phyloP scores from a whole-genome alignment of 2,113 vertebrate species.

The Cryptomyrus ogoouensis region DNA sequence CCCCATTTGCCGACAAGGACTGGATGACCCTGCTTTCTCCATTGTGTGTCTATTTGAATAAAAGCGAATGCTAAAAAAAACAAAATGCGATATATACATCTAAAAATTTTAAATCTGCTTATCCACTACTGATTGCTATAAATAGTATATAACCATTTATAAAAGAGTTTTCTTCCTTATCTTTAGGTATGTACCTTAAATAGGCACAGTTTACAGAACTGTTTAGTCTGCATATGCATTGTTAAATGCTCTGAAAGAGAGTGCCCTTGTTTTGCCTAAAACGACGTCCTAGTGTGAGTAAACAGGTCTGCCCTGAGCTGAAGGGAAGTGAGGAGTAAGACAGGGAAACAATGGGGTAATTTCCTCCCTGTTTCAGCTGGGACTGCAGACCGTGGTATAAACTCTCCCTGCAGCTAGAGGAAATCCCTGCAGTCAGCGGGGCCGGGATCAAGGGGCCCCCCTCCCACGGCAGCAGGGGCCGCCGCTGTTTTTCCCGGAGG shows the following conservation, averaged over 20 bases:
- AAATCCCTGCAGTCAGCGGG: slow-evolving; percentile 30
- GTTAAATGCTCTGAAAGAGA: slow-evolving; percentile 6
- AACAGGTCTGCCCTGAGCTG: slow-evolving; percentile 35
- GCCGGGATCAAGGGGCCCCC: slow-evolving; percentile 26
- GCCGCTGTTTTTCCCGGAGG: slow-evolving; percentile 1
- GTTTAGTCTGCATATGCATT: neutral
- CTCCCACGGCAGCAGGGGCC: neutral
- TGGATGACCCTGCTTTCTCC: neutral
- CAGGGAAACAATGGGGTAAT: slow-evolving; percentile 62
- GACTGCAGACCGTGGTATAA: neutral
- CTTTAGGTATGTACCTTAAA: neutral
- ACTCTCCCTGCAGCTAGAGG: slow-evolving; percentile 25
- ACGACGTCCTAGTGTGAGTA: slow-evolving; percentile 31
- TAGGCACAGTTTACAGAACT: neutral
- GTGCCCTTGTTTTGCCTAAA: slow-evolving; percentile 24
- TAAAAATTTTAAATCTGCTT: neutral
- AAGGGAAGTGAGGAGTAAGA: slow-evolving; percentile 48
- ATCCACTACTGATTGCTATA: neutral
- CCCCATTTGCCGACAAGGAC: neutral
- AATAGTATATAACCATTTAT: neutral
- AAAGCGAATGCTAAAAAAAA: neutral
- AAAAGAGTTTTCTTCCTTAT: neutral
- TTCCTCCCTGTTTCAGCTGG: slow-evolving; percentile 51
- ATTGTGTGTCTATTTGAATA: neutral
- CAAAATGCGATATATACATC: neutral